phyloP scores from a whole-genome alignment of 2,113 vertebrate genomes.

The Forbesichthys papilliferus region DNA sequence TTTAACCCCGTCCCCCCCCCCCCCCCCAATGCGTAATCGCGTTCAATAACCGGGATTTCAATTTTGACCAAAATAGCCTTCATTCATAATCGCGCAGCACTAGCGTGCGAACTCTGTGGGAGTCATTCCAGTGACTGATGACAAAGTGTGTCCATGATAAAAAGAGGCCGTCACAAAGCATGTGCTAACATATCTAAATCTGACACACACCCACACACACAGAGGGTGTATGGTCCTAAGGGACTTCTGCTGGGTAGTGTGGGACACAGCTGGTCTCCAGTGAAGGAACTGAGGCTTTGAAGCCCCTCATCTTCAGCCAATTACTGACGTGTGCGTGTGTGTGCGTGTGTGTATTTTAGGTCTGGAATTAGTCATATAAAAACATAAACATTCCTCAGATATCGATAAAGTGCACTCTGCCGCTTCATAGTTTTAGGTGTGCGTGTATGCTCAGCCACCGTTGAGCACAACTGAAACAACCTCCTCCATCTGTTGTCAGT shows the following conservation, averaged over 20 bases:
- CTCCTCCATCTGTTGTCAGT: conserved; percentile 60
- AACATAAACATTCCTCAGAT: no score
- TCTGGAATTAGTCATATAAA: neutral
- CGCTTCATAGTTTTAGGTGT: neutral
- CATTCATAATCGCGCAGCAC: no score
- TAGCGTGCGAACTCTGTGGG: neutral
- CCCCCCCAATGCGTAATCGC: conserved; percentile 26
- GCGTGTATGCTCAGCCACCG: conserved; percentile 20
- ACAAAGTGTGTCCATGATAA: conserved; percentile 61
- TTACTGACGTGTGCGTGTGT: conserved; percentile 24
- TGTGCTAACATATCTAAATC: conserved; percentile 69
- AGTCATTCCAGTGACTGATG: conserved; percentile 55
- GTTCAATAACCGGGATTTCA: neutral
- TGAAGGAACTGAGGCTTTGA: conserved; percentile 37
- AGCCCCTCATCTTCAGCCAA: conserved; percentile 49
- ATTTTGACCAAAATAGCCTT: no score
- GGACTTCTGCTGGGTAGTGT: conserved; percentile 61
- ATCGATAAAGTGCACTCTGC: no score
- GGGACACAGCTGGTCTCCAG: conserved; percentile 68
- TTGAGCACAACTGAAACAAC: conserved; percentile 61
- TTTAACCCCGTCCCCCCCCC: no score
- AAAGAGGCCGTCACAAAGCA: conserved; percentile 52
- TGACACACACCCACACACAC: conserved; percentile 33
- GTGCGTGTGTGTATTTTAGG: neutral
- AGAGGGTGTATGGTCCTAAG: conserved; percentile 35